Conservation (phyloP, 2,797 vertebrate genomes). For the Intellagama lesueurii region DNA sequence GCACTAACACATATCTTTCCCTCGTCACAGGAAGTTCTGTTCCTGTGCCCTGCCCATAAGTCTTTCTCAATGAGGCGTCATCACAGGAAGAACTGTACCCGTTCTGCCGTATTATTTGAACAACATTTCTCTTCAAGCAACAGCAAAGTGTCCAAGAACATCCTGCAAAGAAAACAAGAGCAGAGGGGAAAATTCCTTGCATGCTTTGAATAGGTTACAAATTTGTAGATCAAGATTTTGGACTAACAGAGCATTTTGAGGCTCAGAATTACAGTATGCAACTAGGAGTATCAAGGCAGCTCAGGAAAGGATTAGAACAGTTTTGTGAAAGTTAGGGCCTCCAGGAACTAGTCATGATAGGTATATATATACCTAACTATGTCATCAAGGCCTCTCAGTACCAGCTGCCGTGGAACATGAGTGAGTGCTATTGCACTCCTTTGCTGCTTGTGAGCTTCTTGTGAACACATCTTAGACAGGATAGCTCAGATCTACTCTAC, state of each 20-base stretch:
- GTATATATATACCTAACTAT: too few species aligned
- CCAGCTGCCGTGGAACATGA: not conserved
- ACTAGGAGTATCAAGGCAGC: not conserved
- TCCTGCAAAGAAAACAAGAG: conserved; percentile 17
- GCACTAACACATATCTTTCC: not conserved
- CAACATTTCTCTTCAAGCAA: not conserved
- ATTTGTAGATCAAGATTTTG: conserved; percentile 9
- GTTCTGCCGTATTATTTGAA: not conserved
- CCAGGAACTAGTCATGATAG: not conserved
- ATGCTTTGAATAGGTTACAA: conserved; percentile 17
- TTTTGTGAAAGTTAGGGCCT: not conserved
- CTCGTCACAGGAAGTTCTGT: not conserved
- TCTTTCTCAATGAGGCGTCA: not conserved
- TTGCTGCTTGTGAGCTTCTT: too few species aligned
- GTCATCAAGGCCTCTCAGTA: not conserved
- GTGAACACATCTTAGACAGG: too few species aligned
- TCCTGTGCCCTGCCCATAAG: not conserved
- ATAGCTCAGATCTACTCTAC: too few species aligned
- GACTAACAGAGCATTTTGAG: not conserved
- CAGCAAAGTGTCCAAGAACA: conserved; percentile 12
- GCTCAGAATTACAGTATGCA: not conserved
- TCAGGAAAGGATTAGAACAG: not conserved
- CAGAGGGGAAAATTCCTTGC: not conserved
- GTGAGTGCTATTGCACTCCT: not conserved
- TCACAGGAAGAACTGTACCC: not conserved